Evolutionary conservation across 92 coral and sea anemone species (phyloP), one percentile per base, ranked within the genome.

Genomic region (Siderastrea radians): DNA sequence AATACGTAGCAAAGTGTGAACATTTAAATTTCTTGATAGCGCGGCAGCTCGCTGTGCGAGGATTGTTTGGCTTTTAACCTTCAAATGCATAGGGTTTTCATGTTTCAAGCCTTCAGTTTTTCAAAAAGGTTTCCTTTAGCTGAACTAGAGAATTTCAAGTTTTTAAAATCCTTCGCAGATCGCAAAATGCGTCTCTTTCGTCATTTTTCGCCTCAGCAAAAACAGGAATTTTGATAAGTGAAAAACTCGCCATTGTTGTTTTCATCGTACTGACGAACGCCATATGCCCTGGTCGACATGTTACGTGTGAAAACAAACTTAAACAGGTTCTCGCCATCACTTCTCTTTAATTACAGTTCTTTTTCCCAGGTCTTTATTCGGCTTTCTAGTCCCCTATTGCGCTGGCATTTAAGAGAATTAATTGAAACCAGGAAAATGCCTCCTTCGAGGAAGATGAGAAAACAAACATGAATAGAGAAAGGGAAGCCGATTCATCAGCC

Each of bases 271-370:
- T 78, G 71, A 67, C 13, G 76, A 68, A 67, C 45, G 44, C 46
- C 85, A 81, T 76, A 81, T 81, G 85, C 76, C 52, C 1, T 12
- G 55, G 76, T 15, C 49, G 86, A 70, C 2, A 38, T 15, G 38
- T 70, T 14, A 70, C 58, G 86, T 69, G 86, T 57, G 78, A 82
- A 69, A 70, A 82, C 69, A 68, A 82, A 16, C 46, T 68, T 46
- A 45, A 70, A 15, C 53, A 9, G 17, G 71, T 3, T 55, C 71
- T 78, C 45, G 19, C 26, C 66, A 38, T 76, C 55, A 66, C 71
- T 16, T 44, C 17, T 17, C 47, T 2, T 17, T 66, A 55, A 55
- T 55, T 3, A 7, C 47, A 67, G 49, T 67, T 11, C 7, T n/a
- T 38, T 19, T 65, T 43, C 69, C 66, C 55, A 12, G 52, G 38